Base-by-base conservation (phyloP, 2,797 vertebrate species). In the Tarsius wallacei region DNA sequence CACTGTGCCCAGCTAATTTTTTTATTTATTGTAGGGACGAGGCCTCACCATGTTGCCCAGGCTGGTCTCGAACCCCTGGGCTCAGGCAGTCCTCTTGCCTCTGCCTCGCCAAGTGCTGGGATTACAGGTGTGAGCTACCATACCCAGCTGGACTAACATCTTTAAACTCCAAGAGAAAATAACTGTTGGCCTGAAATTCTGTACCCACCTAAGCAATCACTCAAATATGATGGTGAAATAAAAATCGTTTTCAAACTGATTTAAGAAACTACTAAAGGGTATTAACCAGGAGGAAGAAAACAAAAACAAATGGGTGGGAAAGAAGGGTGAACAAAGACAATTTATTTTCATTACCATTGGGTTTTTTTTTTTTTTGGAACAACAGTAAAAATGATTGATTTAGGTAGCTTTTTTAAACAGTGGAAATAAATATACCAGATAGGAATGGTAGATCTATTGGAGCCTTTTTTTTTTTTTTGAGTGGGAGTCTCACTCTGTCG, bases 181-280 rank as follows among this genome's bases (percentile, higher is more conserved):
- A 78, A 57, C 49, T 68, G 11, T 85, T 24, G 14, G 14, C 49
- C 63, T 90, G 31, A 24, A 93, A 57, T 64, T 64, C 51, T 57
- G 51, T 73, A 66, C 42, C 31, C 26, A 81, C 19, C 31, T 53
- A 10, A 73, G 71, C 24, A 74, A 5, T 31, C 55, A 70, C 36
- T 68, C 64, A 61, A 51, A 93, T 61, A 81, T 87, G 64, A 80
- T 53, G 55, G 47, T 93, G 33, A 77, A 77, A 64, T 66, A 77
- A 74, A 64, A 85, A n/a, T 86, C 28, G 59, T 93, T 68, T 93
- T 15, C 66, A 86, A 47, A 57, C 61, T 57, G 57, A 93, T 68
- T 33, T 78, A 87, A 87, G 42, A 87, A 19, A 71, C 76, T 53
- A 42, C 42, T 61, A 61, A 80, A 70, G 22, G 31, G 42, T 42